phyloP scores from a whole-genome alignment of 2,888 invertebrate species.

The Anodontia alba region DNA sequence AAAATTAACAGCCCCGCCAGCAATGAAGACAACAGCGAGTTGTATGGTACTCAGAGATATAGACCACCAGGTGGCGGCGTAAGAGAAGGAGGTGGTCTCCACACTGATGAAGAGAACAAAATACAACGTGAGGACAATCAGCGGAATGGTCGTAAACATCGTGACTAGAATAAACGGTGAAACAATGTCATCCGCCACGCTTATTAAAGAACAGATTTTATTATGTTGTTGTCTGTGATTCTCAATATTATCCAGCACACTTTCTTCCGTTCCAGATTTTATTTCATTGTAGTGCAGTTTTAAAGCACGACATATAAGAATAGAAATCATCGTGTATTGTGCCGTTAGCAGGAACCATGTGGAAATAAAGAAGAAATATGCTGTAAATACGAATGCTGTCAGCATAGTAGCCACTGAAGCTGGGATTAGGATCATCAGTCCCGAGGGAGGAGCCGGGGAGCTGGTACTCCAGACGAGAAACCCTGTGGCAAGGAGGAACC shows the following conservation, averaged over 20 bases:
- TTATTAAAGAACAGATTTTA: constrained; percentile 47
- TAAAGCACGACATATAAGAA: constrained; percentile 48
- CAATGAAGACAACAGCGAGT: constrained; percentile 54
- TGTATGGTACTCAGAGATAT: constrained; percentile 61
- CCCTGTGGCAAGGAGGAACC: constrained; percentile 48
- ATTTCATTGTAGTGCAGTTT: constrained; percentile 38
- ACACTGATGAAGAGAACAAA: constrained; percentile 59
- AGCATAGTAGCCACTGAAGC: not conserved
- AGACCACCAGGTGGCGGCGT: constrained; percentile 67
- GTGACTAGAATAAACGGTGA: constrained; percentile 59
- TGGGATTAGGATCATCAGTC: constrained; percentile 30
- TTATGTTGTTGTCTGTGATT: constrained; percentile 55
- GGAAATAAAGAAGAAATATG: constrained; percentile 61
- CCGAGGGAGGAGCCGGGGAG: constrained; percentile 32
- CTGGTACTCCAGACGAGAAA: constrained; percentile 47
- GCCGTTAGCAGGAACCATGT: constrained; percentile 64
- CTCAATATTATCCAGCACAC: constrained; percentile 55
- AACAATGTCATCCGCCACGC: constrained; percentile 56
- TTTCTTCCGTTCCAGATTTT: constrained; percentile 32
- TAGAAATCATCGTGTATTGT: constrained; percentile 46
- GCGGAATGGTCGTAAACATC: constrained; percentile 62
- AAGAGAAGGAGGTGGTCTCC: constrained; percentile 45
- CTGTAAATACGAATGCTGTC: constrained; percentile 35
- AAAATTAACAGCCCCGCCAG: constrained; percentile 63
- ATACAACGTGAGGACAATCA: constrained; percentile 66